phyloP scores from a whole-genome alignment of 2,113 vertebrate genomes.

The chimpanzee (Pan troglodytes) region NHGRI_mPanTro3-v2.1_pri NC_072421.2:125957501-125958000 shows the following conservation, averaged over 20 bases:
- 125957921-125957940: neutral
- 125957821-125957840: neutral
- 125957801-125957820: neutral
- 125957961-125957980: neutral
- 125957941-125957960: neutral
- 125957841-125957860: neutral
- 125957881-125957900: neutral
- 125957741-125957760: conserved; percentile 50
- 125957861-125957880: neutral
- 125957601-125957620: neutral
- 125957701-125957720: conserved; percentile 29
- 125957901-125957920: neutral
- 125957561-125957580: neutral
- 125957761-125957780: conserved; percentile 29
- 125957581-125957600: neutral
- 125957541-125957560: neutral
- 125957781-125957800: conserved; percentile 27
- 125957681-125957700: conserved; percentile 38
- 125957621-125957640: conserved; percentile 30
- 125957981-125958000: neutral
- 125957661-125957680: neutral
- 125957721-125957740: neutral
- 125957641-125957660: neutral
- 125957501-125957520: neutral
- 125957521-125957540: conserved; percentile 4